Evolutionary conservation across 2,888 invertebrate species (phyloP), one percentile per base, ranked within the genome.

Genomic region (Psococerastis gibbosa): DNA sequence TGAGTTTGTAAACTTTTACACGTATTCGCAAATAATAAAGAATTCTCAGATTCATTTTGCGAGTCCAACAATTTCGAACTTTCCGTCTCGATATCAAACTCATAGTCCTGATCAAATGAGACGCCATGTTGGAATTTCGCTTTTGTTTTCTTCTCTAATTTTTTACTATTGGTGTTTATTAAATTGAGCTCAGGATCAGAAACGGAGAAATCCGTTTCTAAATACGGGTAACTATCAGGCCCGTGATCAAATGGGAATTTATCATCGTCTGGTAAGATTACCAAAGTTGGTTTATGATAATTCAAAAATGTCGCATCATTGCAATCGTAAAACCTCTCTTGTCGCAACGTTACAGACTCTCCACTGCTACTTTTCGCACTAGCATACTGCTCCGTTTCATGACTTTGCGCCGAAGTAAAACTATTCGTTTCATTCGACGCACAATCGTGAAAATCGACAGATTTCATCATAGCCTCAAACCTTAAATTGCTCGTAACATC

Each of bases 401-500:
- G 42, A 33, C 46, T 47, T 27, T 47, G 44, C 3, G 51, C 51
- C 6, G 50, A 49, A 18, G 45, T 45, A 38, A 48, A 51, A 35
- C 51, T 51, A 11, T 46, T 41, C 11, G 50, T 49, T 4, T 45
- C 49, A 32, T 43, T 43, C 5, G 43, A 32, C 18, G 18, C 11
- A 18, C 18, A 34, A 8, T 16, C 33, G 23, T 13, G 15, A 33
- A 27, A 8, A 17, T 16, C 17, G 22, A 31, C 33, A 41, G 9
- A 9, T 15, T 22, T 43, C 20, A 32, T 13, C 27, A 43, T 42
- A 18, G 44, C 42, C 22, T 31, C 59, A 48, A 59, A 60, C 51
- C 60, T 59, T 33, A 60, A 54, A 50, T 60, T 61, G 52, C 57
- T 73, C 52, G 69, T 66, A 31, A 68, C 68, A 52, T 76, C 75